phyloP scores from a whole-genome alignment of 2,888 invertebrate species.

The Hirtodrosophila duncani region DNA sequence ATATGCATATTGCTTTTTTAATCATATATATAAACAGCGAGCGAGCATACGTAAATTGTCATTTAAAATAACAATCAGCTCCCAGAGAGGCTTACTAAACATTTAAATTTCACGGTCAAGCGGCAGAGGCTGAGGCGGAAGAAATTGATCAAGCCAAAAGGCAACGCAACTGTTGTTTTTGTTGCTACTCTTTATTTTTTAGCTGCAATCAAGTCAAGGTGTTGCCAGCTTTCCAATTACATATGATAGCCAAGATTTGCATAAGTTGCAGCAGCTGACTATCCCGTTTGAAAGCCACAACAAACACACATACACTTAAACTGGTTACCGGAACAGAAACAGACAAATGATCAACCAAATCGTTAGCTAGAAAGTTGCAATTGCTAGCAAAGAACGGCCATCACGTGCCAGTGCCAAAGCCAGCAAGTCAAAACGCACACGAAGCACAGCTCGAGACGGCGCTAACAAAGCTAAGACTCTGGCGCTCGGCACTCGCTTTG shows the following conservation, averaged over 20 bases:
- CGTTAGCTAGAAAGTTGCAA: slow-evolving; percentile 57
- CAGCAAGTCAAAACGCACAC: slow-evolving; percentile 46
- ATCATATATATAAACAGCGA: too few relatives aligned
- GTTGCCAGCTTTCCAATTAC: slow-evolving; percentile 59
- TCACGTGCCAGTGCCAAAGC: slow-evolving; percentile 45
- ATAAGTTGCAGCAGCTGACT: slow-evolving; percentile 53
- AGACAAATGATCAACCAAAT: slow-evolving; percentile 16
- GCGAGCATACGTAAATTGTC: slow-evolving; percentile 56
- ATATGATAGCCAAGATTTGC: slow-evolving; percentile 59
- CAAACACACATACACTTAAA: slow-evolving; percentile 20
- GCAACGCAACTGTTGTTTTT: slow-evolving; percentile 15
- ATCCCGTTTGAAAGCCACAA: slow-evolving; percentile 49
- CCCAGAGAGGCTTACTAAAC: slow-evolving; percentile 14
- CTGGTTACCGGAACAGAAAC: slow-evolving; percentile 55
- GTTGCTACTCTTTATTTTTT: slow-evolving; percentile 36
- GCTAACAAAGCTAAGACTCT: too few relatives aligned
- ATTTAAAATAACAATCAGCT: slow-evolving; percentile 58
- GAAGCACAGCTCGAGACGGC: slow-evolving; percentile 46
- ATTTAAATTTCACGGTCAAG: slow-evolving; percentile 62
- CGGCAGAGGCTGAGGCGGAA: slow-evolving; percentile 57
- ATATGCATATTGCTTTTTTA: slow-evolving; percentile 52
- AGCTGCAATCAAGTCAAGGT: slow-evolving; percentile 60
- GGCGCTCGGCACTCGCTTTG: too few relatives aligned
- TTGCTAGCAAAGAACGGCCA: slow-evolving; percentile 52
- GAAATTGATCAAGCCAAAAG: slow-evolving; percentile 54